Base-by-base conservation (phyloP, 2,888 invertebrate genomes). In the Lapara coniferarum region DNA sequence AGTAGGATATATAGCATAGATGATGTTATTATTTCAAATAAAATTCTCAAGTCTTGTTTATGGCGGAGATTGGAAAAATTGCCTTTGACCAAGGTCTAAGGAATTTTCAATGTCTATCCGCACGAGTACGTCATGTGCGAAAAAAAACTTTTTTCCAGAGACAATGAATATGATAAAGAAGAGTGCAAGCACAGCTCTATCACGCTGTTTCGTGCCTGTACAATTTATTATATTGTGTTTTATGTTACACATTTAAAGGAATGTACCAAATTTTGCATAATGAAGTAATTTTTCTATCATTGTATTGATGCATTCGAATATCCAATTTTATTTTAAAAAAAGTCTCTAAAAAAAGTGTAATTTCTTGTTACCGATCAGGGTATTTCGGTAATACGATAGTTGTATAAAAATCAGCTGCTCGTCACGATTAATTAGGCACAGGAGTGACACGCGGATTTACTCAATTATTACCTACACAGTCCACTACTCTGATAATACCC, bases 371-470 rank as follows among this genome's bases (percentile, higher is more conserved):
- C 5, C 37, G 37, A 37, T 37, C 37, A 37, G 4, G 0, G 56
- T 56, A 12, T 14, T 14, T 25, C 19, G 25, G 19, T 25, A 25
- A 16, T 16, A 55, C 16, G 16, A 25, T 13, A 19, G 56, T 19
- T 13, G 67, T 37, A 4, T 37, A 8, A 37, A 37, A 37, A 37
- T 37, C 19, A 10, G 59, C 13, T 53, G 30, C 10, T 37, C 52
- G 52, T 44, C 44, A 59, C 51, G 59, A 16, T 68, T 63, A 59
- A 52, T 68, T 68, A 68, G 52, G n/a, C 53, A 53, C 25, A 59
- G 44, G 52, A 68, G 51, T 68, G 68, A 59, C 52, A 44, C 14
- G 6, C 59, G 8, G 44, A 44, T 44, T 59, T 59, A 59, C 44
- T 59, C 16, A 59, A 59, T 59, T 59, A 59, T 59, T 16, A 59